phyloP scores from a whole-genome alignment of 2,888 invertebrate species.

The Shargacucullia verbasci region DNA sequence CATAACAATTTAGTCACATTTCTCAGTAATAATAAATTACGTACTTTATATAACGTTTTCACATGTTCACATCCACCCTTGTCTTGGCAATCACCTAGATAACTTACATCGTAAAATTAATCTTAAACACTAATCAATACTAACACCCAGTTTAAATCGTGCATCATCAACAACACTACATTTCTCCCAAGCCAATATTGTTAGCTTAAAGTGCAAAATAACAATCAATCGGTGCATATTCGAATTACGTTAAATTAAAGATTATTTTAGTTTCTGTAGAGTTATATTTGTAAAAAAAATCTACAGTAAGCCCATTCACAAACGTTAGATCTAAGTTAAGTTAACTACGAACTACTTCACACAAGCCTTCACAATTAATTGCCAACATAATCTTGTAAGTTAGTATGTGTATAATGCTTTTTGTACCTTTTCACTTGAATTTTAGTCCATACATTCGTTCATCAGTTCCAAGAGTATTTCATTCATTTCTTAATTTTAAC shows the following conservation, averaged over 20 bases:
- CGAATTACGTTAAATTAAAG: slow-evolving; percentile 25
- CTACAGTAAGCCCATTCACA: slow-evolving; percentile 6
- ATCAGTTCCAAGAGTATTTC: slow-evolving; percentile 9
- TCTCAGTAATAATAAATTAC: slow-evolving; percentile 13
- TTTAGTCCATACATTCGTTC: slow-evolving; percentile 2
- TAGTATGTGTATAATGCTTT: slow-evolving; percentile 34
- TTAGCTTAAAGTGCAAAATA: slow-evolving; percentile 30
- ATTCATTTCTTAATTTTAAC: neutral
- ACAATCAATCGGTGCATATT: slow-evolving; percentile 8
- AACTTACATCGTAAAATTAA: slow-evolving; percentile 5
- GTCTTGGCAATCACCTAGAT: slow-evolving; percentile 5
- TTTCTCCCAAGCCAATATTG: slow-evolving; percentile 25
- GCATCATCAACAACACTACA: slow-evolving; percentile 14
- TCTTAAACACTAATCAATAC: neutral
- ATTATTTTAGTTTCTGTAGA: slow-evolving; percentile 10
- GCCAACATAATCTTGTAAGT: slow-evolving; percentile 31
- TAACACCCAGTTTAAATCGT: slow-evolving; percentile 9
- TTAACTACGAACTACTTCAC: slow-evolving; percentile 10
- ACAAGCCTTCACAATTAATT: slow-evolving; percentile 46
- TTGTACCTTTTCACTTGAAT: slow-evolving; percentile 32
- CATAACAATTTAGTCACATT: slow-evolving; percentile 7
- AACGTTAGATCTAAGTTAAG: slow-evolving; percentile 12
- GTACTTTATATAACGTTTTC: slow-evolving; percentile 28
- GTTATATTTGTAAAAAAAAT: too few relatives aligned
- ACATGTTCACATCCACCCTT: slow-evolving; percentile 28